Evolutionary conservation across 2,797 vertebrate genomes (phyloP), one percentile per base, ranked within the genome.

Genomic region (Psittacula echo): DNA sequence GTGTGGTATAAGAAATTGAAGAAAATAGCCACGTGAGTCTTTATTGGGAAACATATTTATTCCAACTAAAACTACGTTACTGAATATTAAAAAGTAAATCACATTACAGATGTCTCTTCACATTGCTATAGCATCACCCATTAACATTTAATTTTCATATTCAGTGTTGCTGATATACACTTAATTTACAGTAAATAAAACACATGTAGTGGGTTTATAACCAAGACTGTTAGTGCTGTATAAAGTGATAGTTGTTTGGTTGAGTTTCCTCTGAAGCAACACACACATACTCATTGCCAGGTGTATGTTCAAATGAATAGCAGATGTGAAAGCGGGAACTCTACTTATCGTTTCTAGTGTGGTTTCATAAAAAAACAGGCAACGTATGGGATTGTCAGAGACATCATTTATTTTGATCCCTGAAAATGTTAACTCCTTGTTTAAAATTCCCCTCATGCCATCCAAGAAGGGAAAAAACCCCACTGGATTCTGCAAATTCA

Each of bases 1-100:
- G 64, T 89, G 17, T 94, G 79, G 96, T 95, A 89, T 61, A 93
- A 86, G 51, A 93, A 61, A 93, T 37, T 70, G 77, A 85, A 95
- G 82, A 81, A 95, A 96, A 93, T 29, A 68, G 24, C 79, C 74
- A 83, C 71, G 11, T 51, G 48, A 84, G 17, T 81, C 42, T 90
- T 61, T 70, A 67, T 84, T 77, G 30, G 16, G 51, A 89, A 84
- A 45, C 29, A 21, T 87, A 54, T 86, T 87, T 72, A 74, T 91
- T 93, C 68, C 61, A 87, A 70, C 18, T 78, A 88, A 85, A 83
- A 68, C 29, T 81, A 50, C 8, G 34, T 96, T 92, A 61, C 39
- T 79, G 85, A 93, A 82, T 85, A 90, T 71, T 73, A 71, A 73
- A 71, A 92, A 79, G 8, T 89, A 89, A 94, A 66, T 61, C 22